Evolutionary conservation across 1,140 invertebrate genomes (phyloP).

Genomic region (Hypothenemus hampei): DNA sequence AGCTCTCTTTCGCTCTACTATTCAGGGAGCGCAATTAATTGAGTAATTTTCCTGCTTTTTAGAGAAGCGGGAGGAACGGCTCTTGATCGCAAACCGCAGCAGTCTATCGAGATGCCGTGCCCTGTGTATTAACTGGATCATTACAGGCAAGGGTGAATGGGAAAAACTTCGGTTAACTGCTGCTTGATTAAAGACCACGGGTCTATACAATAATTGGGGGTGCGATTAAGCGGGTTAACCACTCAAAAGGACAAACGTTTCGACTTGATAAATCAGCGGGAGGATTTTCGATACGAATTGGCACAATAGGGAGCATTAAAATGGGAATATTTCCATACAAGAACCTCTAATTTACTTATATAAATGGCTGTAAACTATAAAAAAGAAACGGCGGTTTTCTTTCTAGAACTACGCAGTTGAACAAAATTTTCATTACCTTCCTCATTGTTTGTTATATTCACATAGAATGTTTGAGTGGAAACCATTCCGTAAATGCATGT

Average conservation of each 20-base stretch:
- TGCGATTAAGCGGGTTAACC: conserved; percentile 28
- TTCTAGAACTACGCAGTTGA: too few species aligned
- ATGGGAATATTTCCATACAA: too few species aligned
- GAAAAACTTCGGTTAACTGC: conserved; percentile 34
- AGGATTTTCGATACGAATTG: too few species aligned
- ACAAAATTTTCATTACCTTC: too few species aligned
- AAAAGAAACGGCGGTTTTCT: too few species aligned
- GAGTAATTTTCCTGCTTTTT: conserved; percentile 27
- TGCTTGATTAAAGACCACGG: conserved; percentile 34
- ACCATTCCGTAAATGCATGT: neutral
- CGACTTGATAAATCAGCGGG: conserved; percentile 28
- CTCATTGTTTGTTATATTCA: too few species aligned
- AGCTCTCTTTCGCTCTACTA: too few species aligned
- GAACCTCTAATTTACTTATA: too few species aligned
- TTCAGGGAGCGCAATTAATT: conserved; percentile 25
- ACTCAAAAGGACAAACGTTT: conserved; percentile 34
- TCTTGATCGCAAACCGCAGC: conserved; percentile 22
- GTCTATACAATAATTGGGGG: conserved; percentile 25
- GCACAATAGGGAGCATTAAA: too few species aligned
- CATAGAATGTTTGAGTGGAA: too few species aligned
- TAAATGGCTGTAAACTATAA: too few species aligned
- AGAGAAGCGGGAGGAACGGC: conserved; percentile 10
- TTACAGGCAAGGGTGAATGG: conserved; percentile 27
- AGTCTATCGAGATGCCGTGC: conserved; percentile 18
- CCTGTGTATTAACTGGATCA: conserved; percentile 34